These are phyloP conservation scores for Ophion costatus DNA, from an alignment of 2,888 invertebrate genomes.

Conservation along the genomic window DNA sequence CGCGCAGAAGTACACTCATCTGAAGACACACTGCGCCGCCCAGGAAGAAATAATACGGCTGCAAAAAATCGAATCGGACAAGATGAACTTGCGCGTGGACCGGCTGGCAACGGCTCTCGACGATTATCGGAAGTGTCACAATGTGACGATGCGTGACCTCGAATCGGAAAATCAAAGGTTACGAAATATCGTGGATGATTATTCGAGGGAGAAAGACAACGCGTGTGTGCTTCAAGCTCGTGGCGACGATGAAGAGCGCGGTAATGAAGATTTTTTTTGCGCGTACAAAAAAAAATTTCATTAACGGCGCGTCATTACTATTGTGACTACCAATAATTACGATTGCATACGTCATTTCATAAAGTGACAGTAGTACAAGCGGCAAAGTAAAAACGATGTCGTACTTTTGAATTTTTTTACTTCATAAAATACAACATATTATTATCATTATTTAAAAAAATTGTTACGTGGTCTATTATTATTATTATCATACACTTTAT, in stretches of 20 bases:
- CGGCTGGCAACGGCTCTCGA: constrained; percentile 41
- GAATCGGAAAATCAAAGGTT: constrained; percentile 54
- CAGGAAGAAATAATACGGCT: constrained; percentile 59
- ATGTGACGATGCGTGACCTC: constrained; percentile 34
- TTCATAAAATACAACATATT: no score
- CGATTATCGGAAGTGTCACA: constrained; percentile 57
- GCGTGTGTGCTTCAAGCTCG: constrained; percentile 1
- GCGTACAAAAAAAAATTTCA: neutral
- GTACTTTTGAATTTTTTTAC: no score
- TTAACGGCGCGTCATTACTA: no score
- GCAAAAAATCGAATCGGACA: constrained; percentile 57
- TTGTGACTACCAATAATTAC: no score
- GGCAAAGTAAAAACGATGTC: no score
- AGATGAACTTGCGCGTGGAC: constrained; percentile 42
- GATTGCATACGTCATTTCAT: no score
- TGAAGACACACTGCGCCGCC: constrained; percentile 47
- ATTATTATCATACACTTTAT: no score
- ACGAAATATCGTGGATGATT: constrained; percentile 15
- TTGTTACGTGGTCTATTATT: no score
- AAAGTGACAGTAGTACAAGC: no score
- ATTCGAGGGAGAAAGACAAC: constrained; percentile 25
- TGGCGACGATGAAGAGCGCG: constrained; percentile 39
- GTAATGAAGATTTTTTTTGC: constrained; percentile 33
- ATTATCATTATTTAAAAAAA: no score
- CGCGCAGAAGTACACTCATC: constrained; percentile 57